phyloP scores from a whole-genome alignment of 2,888 invertebrate species.

The Ectemnius lituratus region DNA sequence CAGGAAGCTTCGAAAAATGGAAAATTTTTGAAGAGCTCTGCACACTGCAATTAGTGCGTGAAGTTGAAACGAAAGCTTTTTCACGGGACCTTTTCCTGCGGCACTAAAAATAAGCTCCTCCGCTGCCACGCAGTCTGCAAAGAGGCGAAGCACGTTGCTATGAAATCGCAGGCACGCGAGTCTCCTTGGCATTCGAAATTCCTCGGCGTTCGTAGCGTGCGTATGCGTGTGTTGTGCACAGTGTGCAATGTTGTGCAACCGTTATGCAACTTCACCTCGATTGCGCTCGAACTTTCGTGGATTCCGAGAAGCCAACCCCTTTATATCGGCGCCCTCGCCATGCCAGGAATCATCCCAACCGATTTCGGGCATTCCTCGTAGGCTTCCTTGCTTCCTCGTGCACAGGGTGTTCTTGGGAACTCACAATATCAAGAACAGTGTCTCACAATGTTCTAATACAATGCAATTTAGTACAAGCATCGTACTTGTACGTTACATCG shows the following conservation, averaged over 20 bases:
- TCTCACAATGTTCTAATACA: too few species aligned
- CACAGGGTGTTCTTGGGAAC: too few species aligned
- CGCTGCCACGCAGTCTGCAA: constrained; percentile 32
- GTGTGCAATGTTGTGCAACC: constrained; percentile 36
- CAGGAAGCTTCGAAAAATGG: too few species aligned
- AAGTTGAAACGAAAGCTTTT: too few species aligned
- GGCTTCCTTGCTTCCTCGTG: neutral
- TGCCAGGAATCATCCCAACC: constrained; percentile 4
- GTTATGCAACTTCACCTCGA: constrained; percentile 30
- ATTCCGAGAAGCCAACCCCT: constrained; percentile 32
- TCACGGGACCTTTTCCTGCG: neutral
- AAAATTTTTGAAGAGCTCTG: too few species aligned
- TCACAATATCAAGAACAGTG: too few species aligned
- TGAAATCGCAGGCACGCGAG: constrained; percentile 31
- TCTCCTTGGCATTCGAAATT: constrained; percentile 45
- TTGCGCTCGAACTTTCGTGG: constrained; percentile 37
- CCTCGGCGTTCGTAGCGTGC: constrained; percentile 8
- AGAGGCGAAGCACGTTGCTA: neutral
- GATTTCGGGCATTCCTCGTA: constrained; percentile 2
- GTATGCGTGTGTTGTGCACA: too few species aligned
- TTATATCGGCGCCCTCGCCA: constrained; percentile 15
- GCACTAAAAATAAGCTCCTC: constrained; percentile 17
- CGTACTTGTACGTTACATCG: too few species aligned
- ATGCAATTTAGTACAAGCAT: too few species aligned
- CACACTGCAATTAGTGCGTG: neutral